These are phyloP conservation scores for Capitulum mitella DNA, from an alignment of 2,888 invertebrate genomes.

Conservation along the genomic window DNA sequence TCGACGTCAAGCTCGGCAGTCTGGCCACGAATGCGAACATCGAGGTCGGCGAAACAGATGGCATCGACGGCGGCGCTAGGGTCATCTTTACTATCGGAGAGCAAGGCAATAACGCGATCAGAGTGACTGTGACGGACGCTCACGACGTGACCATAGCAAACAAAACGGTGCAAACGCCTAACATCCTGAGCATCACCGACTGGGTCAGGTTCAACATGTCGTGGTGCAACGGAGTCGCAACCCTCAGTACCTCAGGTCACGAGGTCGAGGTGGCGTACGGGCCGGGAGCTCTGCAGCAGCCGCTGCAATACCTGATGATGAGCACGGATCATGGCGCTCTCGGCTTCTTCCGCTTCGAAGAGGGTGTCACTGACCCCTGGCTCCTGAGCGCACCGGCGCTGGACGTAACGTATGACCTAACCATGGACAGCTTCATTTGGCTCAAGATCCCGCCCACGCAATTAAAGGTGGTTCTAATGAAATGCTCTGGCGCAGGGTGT, in stretches of 20 bases:
- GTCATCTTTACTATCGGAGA: background rate
- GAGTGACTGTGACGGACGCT: background rate
- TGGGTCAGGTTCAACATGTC: background rate
- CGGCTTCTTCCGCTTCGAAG: background rate
- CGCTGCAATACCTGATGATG: background rate
- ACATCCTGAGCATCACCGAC: background rate
- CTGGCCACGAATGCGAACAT: rapidly evolving
- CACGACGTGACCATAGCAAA: background rate
- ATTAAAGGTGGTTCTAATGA: background rate
- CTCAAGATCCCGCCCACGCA: background rate
- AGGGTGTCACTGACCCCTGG: background rate
- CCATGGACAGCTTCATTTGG: background rate
- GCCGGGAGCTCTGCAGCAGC: too few species aligned
- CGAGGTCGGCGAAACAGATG: background rate
- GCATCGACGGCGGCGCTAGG: background rate
- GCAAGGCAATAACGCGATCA: background rate
- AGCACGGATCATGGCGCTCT: background rate
- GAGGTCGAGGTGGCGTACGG: background rate
- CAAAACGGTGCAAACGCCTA: background rate
- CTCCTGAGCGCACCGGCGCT: background rate
- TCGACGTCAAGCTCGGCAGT: background rate
- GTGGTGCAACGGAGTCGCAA: background rate
- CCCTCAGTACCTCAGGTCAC: background rate
- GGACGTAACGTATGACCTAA: background rate
- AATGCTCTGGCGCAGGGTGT: background rate